Base-by-base conservation (phyloP, 2,113 vertebrate species). In the Tupaia tana region DNA sequence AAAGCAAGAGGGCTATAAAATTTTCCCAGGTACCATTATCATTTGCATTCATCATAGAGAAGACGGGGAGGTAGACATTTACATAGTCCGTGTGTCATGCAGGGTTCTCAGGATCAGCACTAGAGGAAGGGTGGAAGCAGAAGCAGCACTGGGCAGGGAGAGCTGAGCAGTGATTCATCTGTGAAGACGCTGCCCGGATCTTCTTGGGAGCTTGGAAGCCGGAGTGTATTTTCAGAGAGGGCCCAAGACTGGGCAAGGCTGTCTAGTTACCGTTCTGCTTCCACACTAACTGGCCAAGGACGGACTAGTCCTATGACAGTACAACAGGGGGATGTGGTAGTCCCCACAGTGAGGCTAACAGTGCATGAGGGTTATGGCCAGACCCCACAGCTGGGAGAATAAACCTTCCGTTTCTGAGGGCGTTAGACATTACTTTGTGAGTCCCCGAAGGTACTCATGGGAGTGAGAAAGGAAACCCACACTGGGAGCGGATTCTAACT, bases 31-130 rank as follows among this genome's bases (percentile, higher is more conserved):
- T 25, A 31, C 14, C n/a, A 14, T 20, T 54, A 25, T 10, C 80
- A 15, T 63, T 86, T 64, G 12, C 16, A 0, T 61, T 31, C n/a
- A 43, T 1, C 29, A 69, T 1, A 15, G 77, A 70, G 8, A 78
- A 54, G 29, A 59, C 19, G n/a, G 14, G 22, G 29, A 10, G 6
- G 24, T 11, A 67, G 7, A 1, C 25, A 12, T 34, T 14, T 67
- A 1, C 7, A 0, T 15, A 7, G 11, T 0, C 56, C 8, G 12
- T 43, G 19, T 22, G 34, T 34, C 64, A 18, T 43, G 14, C n/a
- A 67, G 19, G 56, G 29, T 9, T 69, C 3, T 34, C 11, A 9
- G 8, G 15, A 43, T 7, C 54, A 16, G 31, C 25, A 7, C 34
- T 15, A 6, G 0, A 19, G 24, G 20, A 61, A 73, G 22, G 29